Conservation (phyloP, 2,888 invertebrate species). For the Synanthedon vespiformis region DNA sequence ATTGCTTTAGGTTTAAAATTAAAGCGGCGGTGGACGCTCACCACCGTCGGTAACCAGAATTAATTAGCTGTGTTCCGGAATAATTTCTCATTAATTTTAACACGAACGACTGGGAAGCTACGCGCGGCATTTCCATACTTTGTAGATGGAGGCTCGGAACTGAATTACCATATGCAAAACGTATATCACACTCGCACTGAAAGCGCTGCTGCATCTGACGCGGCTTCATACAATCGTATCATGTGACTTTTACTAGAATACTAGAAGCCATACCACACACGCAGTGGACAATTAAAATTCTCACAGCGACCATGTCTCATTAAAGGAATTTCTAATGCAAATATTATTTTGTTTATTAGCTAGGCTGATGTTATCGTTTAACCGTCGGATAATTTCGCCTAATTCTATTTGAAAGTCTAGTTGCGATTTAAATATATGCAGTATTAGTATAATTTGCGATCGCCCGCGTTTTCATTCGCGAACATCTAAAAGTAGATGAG, state of each 20-base stretch:
- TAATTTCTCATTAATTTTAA: constrained; percentile 55
- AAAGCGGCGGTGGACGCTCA: constrained; percentile 36
- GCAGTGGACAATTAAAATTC: neutral
- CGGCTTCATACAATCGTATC: neutral
- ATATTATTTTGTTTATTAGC: neutral
- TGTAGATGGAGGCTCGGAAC: constrained; percentile 25
- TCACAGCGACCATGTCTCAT: neutral
- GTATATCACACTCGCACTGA: constrained; percentile 12
- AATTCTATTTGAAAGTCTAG: too few species aligned
- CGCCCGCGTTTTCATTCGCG: too few species aligned
- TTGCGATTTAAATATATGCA: too few species aligned
- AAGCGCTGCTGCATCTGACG: neutral
- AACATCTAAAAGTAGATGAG: too few species aligned
- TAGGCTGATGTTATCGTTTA: neutral
- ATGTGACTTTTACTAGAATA: neutral
- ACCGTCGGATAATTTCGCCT: neutral
- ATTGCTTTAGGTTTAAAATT: constrained; percentile 47
- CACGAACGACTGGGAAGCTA: constrained; percentile 24
- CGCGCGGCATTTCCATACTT: constrained; percentile 39
- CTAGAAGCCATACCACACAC: neutral
- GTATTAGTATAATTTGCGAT: too few species aligned
- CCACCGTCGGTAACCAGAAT: constrained; percentile 27
- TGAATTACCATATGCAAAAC: constrained; percentile 36
- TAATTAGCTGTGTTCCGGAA: constrained; percentile 43
- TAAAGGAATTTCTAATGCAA: neutral